Percentiles rank a stretch among this genome's conserved stretches.
These are phyloP conservation scores for Castor canadensis DNA, from an alignment of 2,113 vertebrate species.

Conservation along the genomic window DNA sequence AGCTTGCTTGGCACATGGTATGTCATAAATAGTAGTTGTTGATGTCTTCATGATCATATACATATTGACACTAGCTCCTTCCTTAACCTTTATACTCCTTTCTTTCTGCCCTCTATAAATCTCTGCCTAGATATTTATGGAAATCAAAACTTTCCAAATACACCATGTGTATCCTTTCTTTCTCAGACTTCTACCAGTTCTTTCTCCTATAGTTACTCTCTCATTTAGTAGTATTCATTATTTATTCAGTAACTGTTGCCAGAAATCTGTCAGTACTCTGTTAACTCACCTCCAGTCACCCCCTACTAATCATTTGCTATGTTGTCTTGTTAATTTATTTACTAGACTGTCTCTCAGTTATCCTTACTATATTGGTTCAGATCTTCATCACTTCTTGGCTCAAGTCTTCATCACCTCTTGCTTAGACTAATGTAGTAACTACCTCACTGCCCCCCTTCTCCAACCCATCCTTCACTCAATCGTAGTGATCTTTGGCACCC, in stretches of 20 bases:
- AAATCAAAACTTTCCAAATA: conserved; percentile 26
- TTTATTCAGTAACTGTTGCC: not conserved
- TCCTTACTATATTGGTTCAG: not conserved
- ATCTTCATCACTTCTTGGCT: not conserved
- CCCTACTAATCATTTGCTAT: conserved; percentile 2
- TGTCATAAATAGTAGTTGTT: not conserved
- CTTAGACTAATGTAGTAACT: conserved; percentile 5
- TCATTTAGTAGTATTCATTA: conserved; percentile 25
- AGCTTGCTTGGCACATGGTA: not conserved
- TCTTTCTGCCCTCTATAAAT: not conserved
- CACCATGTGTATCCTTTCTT: not conserved
- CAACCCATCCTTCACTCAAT: not conserved
- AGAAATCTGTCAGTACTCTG: conserved; percentile 34
- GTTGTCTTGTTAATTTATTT: not conserved
- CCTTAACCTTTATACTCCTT: conserved; percentile 19
- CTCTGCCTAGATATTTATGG: not conserved
- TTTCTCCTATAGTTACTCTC: not conserved
- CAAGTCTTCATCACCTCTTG: not conserved
- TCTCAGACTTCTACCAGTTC: not conserved
- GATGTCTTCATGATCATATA: not conserved
- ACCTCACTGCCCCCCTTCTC: not conserved
- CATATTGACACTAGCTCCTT: not conserved
- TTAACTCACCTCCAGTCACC: not conserved
- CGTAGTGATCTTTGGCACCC: not conserved
- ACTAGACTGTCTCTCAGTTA: conserved; percentile 37